Evolutionary conservation across 1,140 invertebrate species (phyloP), one percentile per base, ranked within the genome.

Genomic region (Proales similis): DNA sequence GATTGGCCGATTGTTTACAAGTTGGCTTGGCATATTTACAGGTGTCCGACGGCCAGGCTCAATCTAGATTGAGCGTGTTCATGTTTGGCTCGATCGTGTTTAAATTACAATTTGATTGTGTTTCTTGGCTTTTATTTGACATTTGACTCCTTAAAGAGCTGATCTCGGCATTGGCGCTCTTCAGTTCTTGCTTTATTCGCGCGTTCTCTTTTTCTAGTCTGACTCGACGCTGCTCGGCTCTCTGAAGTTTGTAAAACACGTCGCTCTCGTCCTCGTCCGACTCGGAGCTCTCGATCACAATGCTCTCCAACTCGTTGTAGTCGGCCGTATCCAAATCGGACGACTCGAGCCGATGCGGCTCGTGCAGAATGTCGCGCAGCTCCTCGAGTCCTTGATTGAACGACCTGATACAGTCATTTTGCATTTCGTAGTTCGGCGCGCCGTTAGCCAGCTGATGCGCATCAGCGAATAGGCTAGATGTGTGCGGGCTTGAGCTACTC

Each of bases 181-280:
- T 42, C 30, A 3, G 22, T 43, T 57, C 36, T 2, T 26, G 4
- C 32, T 57, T 39, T 57, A 14, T 57, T 46, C 27, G 24, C 4
- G 36, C 36, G 45, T 24, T 42, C n/a, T 57, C 51, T 4, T 26
- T n/a, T 12, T 45, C n/a, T 47, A 36, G 30, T 9, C 9, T 36
- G 38, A 53, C 48, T 11, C 30, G 27, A n/a, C n/a, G n/a, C n/a
- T n/a, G n/a, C 20, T 57, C 51, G 33, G 38, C 38, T 30, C 30
- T 42, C 32, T 42, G 39, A 0, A 26, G 22, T 26, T 42, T 57
- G 3, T 42, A 32, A 42, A 57, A 57, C 3, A 57, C 51, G 27
- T 57, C 51, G 45, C 45, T 57, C 17, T 57, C 51, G 3, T 57
- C 51, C 11, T 57, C 51, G 12, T 57, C 45, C 14, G 51, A 57